Evolutionary conservation across 2,113 vertebrate genomes (phyloP), one percentile per base, ranked within the genome.

Genomic region (Euleptes europaea): DNA sequence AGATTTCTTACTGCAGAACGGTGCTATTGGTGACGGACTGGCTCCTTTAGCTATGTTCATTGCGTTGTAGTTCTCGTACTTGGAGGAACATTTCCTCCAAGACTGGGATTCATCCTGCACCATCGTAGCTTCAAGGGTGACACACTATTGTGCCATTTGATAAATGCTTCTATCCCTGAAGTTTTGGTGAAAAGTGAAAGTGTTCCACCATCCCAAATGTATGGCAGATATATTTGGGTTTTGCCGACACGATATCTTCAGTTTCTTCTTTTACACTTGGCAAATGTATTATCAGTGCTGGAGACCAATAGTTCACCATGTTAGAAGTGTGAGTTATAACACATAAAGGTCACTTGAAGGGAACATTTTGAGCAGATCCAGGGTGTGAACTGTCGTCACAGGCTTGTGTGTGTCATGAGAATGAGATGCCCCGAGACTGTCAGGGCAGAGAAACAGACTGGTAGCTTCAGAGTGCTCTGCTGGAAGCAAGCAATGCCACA

Each of bases 71-170:
- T 8, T 88, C 79, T 76, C 67, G 26, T 89, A 89, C 82, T 67
- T 0, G 0, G 49, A 66, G 42, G 81, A 84, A 84, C 86, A 78
- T 44, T 88, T 84, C 65, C 57, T 44, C 71, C 84, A 49, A 49
- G 87, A 49, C 44, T 67, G 14, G 21, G 49, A 79, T 92, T 94
- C 60, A 28, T 90, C 73, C 33, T 83, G 42, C n/a, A 85, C 84
- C 13, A 33, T 90, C 73, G 78, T 57, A 77, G 78, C 26, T 54
- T 71, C n/a, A 84, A 11, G 51, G 60, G 76, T 66, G 78, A 82
- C 75, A 82, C 77, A 88, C 87, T 80, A 4, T 85, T 85, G 23
- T 79, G 15, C 89, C 84, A 66, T 73, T 69, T 83, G 49, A 82
- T 66, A 84, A 80, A 81, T 81, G 69, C 86, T 44, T 84, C 23